Evolutionary conservation across 2,113 vertebrate genomes (phyloP), one percentile per base, ranked within the genome.

Genomic region (Malurus melanocephalus): DNA sequence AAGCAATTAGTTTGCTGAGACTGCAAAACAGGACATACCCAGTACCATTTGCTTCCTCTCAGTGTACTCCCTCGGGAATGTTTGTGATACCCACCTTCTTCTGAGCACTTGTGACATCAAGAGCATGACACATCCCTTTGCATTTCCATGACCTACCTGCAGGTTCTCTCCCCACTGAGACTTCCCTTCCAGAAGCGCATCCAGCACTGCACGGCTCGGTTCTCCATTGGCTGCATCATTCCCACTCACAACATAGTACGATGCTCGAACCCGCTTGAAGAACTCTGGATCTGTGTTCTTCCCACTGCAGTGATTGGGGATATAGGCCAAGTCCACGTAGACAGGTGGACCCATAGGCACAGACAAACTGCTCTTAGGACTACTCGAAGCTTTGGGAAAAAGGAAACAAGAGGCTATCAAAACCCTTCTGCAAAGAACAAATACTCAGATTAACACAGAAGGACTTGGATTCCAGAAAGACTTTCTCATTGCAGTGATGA

Each of bases 201-300:
- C 99, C 65, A 99, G 93, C 87, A 99, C 99, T 3, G 97, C 96
- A 12, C 99, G 98, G 95, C 98, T 98, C 1, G 99, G 99, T 83
- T 99, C 99, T 8, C 97, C 98, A 1, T 98, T 98, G 80, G 97
- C 95, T 15, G 98, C 94, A 45, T 99, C 99, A 3, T 99, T 99
- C 45, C 99, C 99, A 69, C 99, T 99, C 89, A 99, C 98, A 78
- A 99, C 99, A 11, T 99, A 99, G 48, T 99, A 99, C 0, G 98
- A 98, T 2, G 99, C 98, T 64, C 99, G 98, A 53, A 99, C 96
- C 16, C 98, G 97, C 85, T 98, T 99, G 97, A 99, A 99, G 96
- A 99, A 99, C 95, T 99, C 99, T 13, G 98, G 98, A 85, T 99
- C 99, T 20, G 99, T 98, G 75, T 99, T 99, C 97, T 99, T 99